Base-by-base conservation (phyloP, 2,113 vertebrate species). In the Cygnus atratus region DNA sequence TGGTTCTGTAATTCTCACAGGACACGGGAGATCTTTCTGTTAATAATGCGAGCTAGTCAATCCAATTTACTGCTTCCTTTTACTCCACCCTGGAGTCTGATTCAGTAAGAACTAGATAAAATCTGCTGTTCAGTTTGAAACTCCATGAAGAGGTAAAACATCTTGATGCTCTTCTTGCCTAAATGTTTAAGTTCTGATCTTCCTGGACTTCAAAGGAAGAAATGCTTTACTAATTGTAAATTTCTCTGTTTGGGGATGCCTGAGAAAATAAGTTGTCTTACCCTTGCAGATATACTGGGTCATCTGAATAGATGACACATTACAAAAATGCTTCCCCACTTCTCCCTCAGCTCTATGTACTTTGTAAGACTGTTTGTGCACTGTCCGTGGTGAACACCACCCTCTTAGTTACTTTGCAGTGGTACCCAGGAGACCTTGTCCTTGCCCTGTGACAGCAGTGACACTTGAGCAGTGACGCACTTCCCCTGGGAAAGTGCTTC, bases 191-290 rank as follows among this genome's bases (percentile, higher is more conserved):
- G 35, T 78, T 87, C 43, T 87, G 66, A 37, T 82, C 82, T 92
- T 76, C 44, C 48, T 85, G 25, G n/a, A 73, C 81, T 88, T 95
- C 81, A 87, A 89, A 87, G 65, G 22, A 25, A 84, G 76, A 91
- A 79, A 18, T 19, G n/a, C 21, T 80, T 72, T 89, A 68, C 74
- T 94, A 22, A 43, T 14, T 54, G 31, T 57, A 84, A 90, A 63
- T 58, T 12, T 58, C 54, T 83, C n/a, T 72, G 19, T 84, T 68
- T 84, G 29, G 75, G 48, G 37, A 50, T 85, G n/a, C 52, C 37
- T 81, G 59, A 62, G 55, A 77, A 84, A 76, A 62, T 55, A 79
- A 48, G 31, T 85, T 77, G 66, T 50, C n/a, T 66, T 86, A 75
- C 72, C 18, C 26, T 74, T 95, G 57, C 33, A 55, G 46, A 31